Percentiles rank a stretch among this genome's conserved stretches.
Evolutionary conservation across 2,113 vertebrate genomes (phyloP).

Genomic region (Holacanthus passer): DNA sequence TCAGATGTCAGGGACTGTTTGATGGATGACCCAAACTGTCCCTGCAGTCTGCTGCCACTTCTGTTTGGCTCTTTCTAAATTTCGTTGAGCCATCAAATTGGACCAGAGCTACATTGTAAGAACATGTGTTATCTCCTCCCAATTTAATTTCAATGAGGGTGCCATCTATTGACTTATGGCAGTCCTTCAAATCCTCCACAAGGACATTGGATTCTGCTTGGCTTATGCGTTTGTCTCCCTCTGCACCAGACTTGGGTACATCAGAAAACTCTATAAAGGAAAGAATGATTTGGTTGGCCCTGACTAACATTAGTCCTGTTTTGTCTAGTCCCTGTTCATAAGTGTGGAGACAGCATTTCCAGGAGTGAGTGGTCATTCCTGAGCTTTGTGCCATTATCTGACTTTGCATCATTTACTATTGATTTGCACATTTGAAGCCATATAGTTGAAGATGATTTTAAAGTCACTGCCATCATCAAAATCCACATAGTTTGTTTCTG

Average conservation of each 20-base stretch:
- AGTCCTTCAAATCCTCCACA: conserved; percentile 28
- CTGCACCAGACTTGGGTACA: not conserved
- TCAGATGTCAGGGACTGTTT: conserved; percentile 44
- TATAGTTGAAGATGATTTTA: conserved; percentile 22
- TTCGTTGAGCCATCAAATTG: conserved; percentile 11
- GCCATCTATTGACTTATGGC: conserved; percentile 22
- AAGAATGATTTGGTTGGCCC: conserved; percentile 7
- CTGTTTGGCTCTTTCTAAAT: conserved; percentile 48
- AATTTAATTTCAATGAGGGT: conserved; percentile 22
- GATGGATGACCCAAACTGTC: conserved; percentile 62
- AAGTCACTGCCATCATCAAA: conserved; percentile 22
- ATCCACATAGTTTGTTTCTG: conserved; percentile 4
- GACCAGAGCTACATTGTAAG: conserved; percentile 24
- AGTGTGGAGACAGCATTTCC: conserved; percentile 19
- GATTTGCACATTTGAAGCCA: conserved; percentile 31
- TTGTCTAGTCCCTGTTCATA: not conserved
- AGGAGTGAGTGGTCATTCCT: conserved; percentile 27
- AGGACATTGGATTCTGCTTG: conserved; percentile 15
- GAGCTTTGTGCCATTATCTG: conserved; percentile 23
- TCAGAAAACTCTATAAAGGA: not conserved
- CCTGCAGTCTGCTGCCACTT: conserved; percentile 45
- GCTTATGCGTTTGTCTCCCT: not conserved
- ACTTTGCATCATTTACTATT: conserved; percentile 51
- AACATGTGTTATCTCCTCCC: conserved; percentile 28
- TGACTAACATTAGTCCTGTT: not conserved